Evolutionary conservation across 2,113 vertebrate genomes (phyloP), one percentile per base, ranked within the genome.

Genomic region (Melanerpes aurifrons): DNA sequence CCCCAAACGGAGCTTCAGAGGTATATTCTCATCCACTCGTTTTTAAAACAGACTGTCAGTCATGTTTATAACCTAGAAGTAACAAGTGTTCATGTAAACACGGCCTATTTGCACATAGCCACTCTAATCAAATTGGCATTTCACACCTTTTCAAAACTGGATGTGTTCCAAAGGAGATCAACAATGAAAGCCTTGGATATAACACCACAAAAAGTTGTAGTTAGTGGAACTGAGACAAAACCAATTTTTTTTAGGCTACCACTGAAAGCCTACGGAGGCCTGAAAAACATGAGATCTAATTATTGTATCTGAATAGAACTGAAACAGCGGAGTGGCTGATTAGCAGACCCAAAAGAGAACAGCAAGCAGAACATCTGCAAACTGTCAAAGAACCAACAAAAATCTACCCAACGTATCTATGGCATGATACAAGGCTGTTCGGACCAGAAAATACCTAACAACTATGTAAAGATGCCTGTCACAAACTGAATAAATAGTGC

Each of bases 31-130:
- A 80, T 61, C 48, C 37, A 78, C 22, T 96, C 67, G 40, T 92
- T 97, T 97, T 96, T 94, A 96, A 72, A 97, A 95, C 89, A 96
- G 86, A 95, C 63, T 32, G 15, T 85, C 82, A 86, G 71, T 88
- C 93, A 87, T 35, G 12, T 91, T 92, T 88, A 83, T 91, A 95
- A 96, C 90, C 91, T 90, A 92, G 85, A 95, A 96, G 92, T 94
- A 94, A 95, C 90, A 76, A 88, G 73, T 16, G 54, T 53, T 91
- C 7, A 1, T 40, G 62, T 96, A 97, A 97, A 97, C 10, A 76
- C 89, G 87, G 95, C 84, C 79, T 95, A 81, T 95, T 97, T 87
- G 25, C 81, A 69, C 83, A 67, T 45, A 73, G 58, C 16, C 40
- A 37, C 70, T 57, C 69, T 66, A 79, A 90, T 82, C 80, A 90